phyloP scores from a whole-genome alignment of 2,113 vertebrate species.

The Perccottus glenii region DNA sequence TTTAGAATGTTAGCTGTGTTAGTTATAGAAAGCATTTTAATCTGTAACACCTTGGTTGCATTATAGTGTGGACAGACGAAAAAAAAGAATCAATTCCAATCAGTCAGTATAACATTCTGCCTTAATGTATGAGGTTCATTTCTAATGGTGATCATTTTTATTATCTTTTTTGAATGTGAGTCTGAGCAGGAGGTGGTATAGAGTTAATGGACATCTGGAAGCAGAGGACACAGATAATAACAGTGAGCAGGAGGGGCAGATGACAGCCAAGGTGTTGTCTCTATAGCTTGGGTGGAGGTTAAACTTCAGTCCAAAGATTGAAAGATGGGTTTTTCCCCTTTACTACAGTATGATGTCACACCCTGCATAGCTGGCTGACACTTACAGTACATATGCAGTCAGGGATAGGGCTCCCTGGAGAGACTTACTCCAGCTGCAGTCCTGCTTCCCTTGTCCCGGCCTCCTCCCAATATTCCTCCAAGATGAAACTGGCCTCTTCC shows the following conservation, averaged over 20 bases:
- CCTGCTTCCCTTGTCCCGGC: conserved; percentile 10
- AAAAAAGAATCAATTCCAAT: neutral
- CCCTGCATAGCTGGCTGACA: conserved; percentile 25
- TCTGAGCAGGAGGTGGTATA: no score
- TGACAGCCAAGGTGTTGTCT: conserved; percentile 68
- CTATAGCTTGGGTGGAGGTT: conserved; percentile 73
- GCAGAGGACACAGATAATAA: conserved; percentile 7
- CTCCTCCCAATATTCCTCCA: conserved; percentile 25
- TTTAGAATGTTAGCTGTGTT: no score
- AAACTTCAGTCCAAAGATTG: conserved; percentile 38
- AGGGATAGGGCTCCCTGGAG: conserved; percentile 43
- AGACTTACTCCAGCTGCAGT: conserved; percentile 47
- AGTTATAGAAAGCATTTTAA: no score
- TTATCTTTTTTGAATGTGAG: neutral
- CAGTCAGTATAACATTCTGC: neutral
- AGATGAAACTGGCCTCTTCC: conserved; percentile 48
- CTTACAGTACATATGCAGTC: conserved; percentile 24
- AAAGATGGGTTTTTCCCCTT: conserved; percentile 21
- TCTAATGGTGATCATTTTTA: neutral
- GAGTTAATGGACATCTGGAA: conserved; percentile 66
- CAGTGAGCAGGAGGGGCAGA: conserved; percentile 34
- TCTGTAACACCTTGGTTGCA: no score
- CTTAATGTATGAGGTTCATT: neutral
- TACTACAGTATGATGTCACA: conserved; percentile 43
- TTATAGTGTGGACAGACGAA: no score